Evolutionary conservation across 35 echinoderm and acorn worm genomes (phyloP).

Genomic region (Holothuria glaberrima): DNA sequence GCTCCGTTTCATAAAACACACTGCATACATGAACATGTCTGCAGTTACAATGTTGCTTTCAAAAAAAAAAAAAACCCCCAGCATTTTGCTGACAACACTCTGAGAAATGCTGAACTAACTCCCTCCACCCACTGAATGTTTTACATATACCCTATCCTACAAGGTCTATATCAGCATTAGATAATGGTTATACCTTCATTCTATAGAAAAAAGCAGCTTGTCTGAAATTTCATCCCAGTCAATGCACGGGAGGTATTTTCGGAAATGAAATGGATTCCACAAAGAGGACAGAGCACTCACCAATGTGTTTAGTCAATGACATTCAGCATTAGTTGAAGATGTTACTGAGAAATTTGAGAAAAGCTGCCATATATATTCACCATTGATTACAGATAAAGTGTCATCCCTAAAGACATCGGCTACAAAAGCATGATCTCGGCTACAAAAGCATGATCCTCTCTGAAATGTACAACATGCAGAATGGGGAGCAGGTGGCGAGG

Average conservation of each 20-base stretch:
- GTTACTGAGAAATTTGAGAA: conserved; percentile 2
- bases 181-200: background rate
- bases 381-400: conserved; percentile 53
- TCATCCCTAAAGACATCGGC: conserved; percentile 42
- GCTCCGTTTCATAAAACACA: too few relatives aligned
- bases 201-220: background rate
- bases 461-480: too few relatives aligned
- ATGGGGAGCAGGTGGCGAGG: too few relatives aligned
- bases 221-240: conserved; percentile 19
- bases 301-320: conserved; percentile 33
- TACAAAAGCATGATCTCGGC: conserved; percentile 26
- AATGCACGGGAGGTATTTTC: conserved; percentile 1
- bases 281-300: conserved; percentile 10
- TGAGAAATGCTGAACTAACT: too few relatives aligned
- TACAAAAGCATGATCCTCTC: conserved; percentile 10
- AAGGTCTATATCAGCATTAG: too few relatives aligned
- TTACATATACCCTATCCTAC: too few relatives aligned
- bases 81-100: too few relatives aligned
- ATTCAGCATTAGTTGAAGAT: conserved; percentile 24
- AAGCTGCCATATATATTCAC: conserved; percentile 22
- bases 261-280: conserved; percentile 6
- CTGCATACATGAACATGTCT: too few relatives aligned
- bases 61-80: too few relatives aligned
- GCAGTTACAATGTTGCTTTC: too few relatives aligned
- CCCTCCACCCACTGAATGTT: too few relatives aligned